Conservation (phyloP, 37 sponge, comb jelly and placozoan species). For the Dysidea cf. avara region DNA sequence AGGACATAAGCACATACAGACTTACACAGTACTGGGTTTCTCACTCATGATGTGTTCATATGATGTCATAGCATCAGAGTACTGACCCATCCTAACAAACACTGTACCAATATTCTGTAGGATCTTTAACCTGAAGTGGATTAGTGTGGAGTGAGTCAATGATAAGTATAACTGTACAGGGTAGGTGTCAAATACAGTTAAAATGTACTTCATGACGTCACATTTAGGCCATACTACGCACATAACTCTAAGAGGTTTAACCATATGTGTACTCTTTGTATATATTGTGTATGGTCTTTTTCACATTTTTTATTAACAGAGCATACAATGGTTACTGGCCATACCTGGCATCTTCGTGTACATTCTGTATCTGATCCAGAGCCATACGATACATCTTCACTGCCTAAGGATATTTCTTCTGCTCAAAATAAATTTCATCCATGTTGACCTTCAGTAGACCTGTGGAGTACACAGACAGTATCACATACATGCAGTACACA, state of each 20-base stretch:
- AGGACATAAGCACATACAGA: too few relatives aligned
- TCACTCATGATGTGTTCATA: slow-evolving; percentile 93
- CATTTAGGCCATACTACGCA: too few relatives aligned
- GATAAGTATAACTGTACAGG: too few relatives aligned
- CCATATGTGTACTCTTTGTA: too few relatives aligned
- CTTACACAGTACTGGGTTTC: too few relatives aligned
- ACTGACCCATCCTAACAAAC: slow-evolving; percentile 90
- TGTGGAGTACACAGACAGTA: not conserved
- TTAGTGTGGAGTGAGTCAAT: not conserved
- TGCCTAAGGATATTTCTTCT: slow-evolving; percentile 91
- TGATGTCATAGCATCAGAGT: slow-evolving; percentile 90
- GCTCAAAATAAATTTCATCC: slow-evolving; percentile 91
- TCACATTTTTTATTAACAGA: too few relatives aligned
- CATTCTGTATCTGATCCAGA: slow-evolving; percentile 86
- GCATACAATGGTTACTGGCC: too few relatives aligned
- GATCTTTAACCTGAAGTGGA: slow-evolving; percentile 68
- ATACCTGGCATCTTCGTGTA: slow-evolving; percentile 65
- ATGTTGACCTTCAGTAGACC: slow-evolving; percentile 93
- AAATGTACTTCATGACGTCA: too few relatives aligned
- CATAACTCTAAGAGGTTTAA: too few relatives aligned
- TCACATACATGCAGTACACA: too few relatives aligned
- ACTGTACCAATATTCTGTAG: slow-evolving; percentile 90
- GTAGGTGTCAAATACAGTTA: too few relatives aligned
- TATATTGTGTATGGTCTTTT: too few relatives aligned
- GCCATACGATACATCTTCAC: slow-evolving; percentile 98